Conservation (phyloP, 2,888 invertebrate genomes). For the Cremastobaeus sp. region DNA sequence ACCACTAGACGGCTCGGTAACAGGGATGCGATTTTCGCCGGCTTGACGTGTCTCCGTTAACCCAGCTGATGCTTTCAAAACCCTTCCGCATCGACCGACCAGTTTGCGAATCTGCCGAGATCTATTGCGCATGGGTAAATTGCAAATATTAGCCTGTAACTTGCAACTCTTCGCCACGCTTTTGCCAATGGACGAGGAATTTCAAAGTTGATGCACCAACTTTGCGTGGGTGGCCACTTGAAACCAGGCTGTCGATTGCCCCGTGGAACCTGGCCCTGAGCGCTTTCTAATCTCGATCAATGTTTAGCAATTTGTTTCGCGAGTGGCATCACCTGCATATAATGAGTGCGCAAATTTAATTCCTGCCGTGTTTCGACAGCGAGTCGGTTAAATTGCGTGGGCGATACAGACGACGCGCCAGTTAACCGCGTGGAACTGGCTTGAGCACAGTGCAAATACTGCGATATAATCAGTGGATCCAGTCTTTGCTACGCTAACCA, state of each 20-base stretch:
- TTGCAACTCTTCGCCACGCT: conserved; percentile 68
- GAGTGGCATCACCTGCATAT: no score
- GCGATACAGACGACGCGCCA: conserved; percentile 46
- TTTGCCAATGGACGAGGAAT: conserved; percentile 53
- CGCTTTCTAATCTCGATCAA: no score
- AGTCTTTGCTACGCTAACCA: conserved; percentile 20
- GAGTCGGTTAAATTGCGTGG: conserved; percentile 49
- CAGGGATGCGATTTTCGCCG: conserved; percentile 55
- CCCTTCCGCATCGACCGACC: conserved; percentile 68
- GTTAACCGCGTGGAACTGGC: conserved; percentile 46
- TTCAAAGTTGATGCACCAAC: conserved; percentile 55
- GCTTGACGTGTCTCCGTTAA: conserved; percentile 62
- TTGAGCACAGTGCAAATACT: conserved; percentile 45
- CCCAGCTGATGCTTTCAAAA: conserved; percentile 66
- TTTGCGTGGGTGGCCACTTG: conserved; percentile 22
- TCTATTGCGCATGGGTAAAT: conserved; percentile 70
- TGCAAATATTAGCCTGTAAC: conserved; percentile 74
- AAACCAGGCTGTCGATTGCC: not conserved
- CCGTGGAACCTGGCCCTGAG: no score
- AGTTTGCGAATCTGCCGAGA: conserved; percentile 68
- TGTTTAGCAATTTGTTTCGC: conserved; percentile 4
- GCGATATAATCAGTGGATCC: conserved; percentile 52
- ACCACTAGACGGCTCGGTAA: conserved; percentile 58
- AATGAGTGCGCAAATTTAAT: conserved; percentile 40
- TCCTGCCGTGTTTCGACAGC: conserved; percentile 27